Conservation (phyloP, 2,888 invertebrate genomes). For the Osmoderma eremita region DNA sequence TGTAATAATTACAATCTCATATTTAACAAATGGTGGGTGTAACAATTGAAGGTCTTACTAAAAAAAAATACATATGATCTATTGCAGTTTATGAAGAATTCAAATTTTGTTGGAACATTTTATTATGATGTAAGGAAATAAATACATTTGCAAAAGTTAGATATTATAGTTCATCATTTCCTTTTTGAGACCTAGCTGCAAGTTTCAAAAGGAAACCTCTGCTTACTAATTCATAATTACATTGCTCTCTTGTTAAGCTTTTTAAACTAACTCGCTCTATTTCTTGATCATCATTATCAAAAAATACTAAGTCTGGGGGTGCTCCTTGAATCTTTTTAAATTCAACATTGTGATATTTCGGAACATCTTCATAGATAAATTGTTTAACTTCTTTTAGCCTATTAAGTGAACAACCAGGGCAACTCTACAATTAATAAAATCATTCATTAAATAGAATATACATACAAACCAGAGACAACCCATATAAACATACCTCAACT, state of each 20-base stretch:
- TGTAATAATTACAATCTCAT: too few relatives aligned
- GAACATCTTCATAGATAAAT: conserved; percentile 76
- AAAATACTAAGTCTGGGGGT: conserved; percentile 71
- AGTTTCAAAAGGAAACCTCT: conserved; percentile 70
- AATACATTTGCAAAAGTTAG: too few relatives aligned
- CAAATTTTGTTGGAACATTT: too few relatives aligned
- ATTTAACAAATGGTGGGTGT: too few relatives aligned
- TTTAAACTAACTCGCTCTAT: conserved; percentile 72
- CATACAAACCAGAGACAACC: neutral
- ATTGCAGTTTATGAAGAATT: too few relatives aligned
- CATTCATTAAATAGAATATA: neutral
- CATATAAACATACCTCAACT: conserved; percentile 6
- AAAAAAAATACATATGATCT: too few relatives aligned
- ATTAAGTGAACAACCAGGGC: conserved; percentile 75
- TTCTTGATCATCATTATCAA: conserved; percentile 68
- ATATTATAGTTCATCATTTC: conserved; percentile 64
- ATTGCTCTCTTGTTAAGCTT: conserved; percentile 69
- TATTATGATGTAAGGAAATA: too few relatives aligned
- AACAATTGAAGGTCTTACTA: too few relatives aligned
- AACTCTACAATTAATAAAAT: conserved; percentile 67
- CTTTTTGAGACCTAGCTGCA: conserved; percentile 47
- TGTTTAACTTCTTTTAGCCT: conserved; percentile 73
- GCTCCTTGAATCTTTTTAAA: conserved; percentile 76
- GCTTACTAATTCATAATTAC: conserved; percentile 71
- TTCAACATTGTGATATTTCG: conserved; percentile 69